Base-by-base conservation (phyloP, 2,113 vertebrate species). In the Orthonyx spaldingii region DNA sequence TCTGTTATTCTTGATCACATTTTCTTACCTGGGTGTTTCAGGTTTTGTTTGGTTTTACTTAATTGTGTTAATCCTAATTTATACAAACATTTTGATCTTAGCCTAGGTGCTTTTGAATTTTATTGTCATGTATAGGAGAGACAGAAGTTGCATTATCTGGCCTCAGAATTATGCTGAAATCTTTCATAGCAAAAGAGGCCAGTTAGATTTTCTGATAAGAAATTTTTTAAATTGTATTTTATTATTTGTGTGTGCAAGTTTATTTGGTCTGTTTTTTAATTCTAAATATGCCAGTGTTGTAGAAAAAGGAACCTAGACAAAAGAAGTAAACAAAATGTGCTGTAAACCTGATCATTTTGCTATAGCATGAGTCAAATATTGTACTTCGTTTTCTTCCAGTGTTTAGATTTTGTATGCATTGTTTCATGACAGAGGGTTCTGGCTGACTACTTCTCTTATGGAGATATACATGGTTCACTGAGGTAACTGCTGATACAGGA, bases 171-270 rank as follows among this genome's bases (percentile, higher is more conserved):
- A 37, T 22, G 50, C 20, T 64, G 42, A 76, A 87, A 80, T 30
- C 5, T 79, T 75, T n/a, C 39, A 26, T 10, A 66, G 8, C 0
- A 8, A 72, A 69, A 72, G 3, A 77, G 10, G 9, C 4, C 4
- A 71, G 11, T 41, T 68, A 47, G 7, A 74, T 60, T 65, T 64
- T 61, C 28, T 72, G 28, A 33, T 41, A 59, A 46, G 5, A 84
- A 4, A 27, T 64, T 52, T 35, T 24, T 14, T 2, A 0, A 56
- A 22, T n/a, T 64, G 3, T 16, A 18, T 57, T 68, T 89, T 64
- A 35, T 56, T 7, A 2, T 32, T 83, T 59, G 9, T 2, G 1
- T 11, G 1, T 28, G 21, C 11, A 47, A 55, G 3, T 5, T 35
- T 61, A 32, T 22, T 70, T 52, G 10, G 3, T 3, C 11, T 30